These are phyloP conservation scores for Drosophila prolongata DNA, from an alignment of 2,888 invertebrate species.

Conservation along the genomic window DNA sequence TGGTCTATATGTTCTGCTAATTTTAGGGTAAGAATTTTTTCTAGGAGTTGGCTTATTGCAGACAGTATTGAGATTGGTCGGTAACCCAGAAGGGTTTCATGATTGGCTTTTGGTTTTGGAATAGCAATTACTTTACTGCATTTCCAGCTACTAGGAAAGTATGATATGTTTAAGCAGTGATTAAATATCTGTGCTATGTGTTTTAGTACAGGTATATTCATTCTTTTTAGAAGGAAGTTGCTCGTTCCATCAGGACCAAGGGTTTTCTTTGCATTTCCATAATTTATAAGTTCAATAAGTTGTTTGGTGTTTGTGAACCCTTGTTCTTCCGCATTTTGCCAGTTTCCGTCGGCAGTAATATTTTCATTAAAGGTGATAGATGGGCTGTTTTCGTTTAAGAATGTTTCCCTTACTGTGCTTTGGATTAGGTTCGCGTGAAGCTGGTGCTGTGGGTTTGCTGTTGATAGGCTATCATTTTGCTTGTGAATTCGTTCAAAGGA, in stretches of 20 bases:
- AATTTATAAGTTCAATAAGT: background rate
- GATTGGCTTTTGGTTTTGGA: background rate
- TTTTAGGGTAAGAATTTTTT: background rate
- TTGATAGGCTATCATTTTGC: background rate
- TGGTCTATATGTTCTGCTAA: too few relatives aligned
- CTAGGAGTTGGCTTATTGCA: background rate
- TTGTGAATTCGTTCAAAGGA: background rate
- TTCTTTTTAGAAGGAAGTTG: background rate
- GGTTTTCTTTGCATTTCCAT: background rate
- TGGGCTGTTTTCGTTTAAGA: too few relatives aligned
- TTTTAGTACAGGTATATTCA: background rate
- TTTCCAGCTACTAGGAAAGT: background rate
- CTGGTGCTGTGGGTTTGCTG: background rate
- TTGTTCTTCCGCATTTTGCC: background rate
- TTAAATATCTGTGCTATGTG: background rate
- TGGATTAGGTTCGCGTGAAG: too few relatives aligned
- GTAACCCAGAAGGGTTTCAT: background rate
- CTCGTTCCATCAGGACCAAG: background rate
- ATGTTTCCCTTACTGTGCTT: too few relatives aligned
- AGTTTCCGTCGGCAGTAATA: background rate
- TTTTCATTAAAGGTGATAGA: background rate
- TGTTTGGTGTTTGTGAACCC: background rate
- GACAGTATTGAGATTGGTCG: background rate
- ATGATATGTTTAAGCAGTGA: background rate
- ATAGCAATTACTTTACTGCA: background rate